Percentiles rank a stretch among this genome's conserved stretches.
Evolutionary conservation across 1,140 invertebrate species (phyloP).

Genomic region (Polypedilum pembai): DNA sequence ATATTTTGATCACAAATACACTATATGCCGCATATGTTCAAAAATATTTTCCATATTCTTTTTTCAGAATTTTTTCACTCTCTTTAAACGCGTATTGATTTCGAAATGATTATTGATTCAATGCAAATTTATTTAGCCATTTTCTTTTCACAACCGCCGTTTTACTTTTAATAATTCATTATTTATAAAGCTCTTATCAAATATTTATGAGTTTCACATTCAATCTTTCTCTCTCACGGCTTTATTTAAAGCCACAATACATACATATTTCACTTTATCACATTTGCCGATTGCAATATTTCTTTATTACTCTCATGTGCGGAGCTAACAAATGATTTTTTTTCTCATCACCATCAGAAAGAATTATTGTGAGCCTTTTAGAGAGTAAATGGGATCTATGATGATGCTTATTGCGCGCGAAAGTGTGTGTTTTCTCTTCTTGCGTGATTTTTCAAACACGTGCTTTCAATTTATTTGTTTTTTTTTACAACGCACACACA

Average conservation of each 20-base stretch:
- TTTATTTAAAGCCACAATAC: background rate
- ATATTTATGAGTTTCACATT: slow-evolving; percentile 14
- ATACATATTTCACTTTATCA: background rate
- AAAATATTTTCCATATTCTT: background rate
- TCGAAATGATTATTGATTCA: slow-evolving; percentile 6
- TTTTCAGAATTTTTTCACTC: slow-evolving; percentile 3
- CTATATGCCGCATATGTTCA: background rate
- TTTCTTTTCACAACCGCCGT: background rate
- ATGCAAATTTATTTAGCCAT: background rate
- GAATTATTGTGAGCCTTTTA: too few relatives aligned
- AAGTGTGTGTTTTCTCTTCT: too few relatives aligned
- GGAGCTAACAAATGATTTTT: background rate
- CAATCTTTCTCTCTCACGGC: background rate
- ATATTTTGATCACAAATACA: background rate
- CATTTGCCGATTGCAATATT: slow-evolving; percentile 2
- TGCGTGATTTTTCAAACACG: too few relatives aligned
- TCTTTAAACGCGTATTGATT: background rate
- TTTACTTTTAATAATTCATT: slow-evolving; percentile 20
- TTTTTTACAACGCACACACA: too few relatives aligned
- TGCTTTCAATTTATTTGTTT: too few relatives aligned
- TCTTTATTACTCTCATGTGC: slow-evolving; percentile 20
- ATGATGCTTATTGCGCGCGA: too few relatives aligned
- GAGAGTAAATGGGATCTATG: too few relatives aligned
- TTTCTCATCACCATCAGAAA: background rate
- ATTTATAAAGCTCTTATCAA: slow-evolving; percentile 11